Percentiles rank a stretch among this genome's conserved stretches.
Evolutionary conservation across 2,797 vertebrate genomes (phyloP).

Genomic region (Sebastes vulpes): DNA sequence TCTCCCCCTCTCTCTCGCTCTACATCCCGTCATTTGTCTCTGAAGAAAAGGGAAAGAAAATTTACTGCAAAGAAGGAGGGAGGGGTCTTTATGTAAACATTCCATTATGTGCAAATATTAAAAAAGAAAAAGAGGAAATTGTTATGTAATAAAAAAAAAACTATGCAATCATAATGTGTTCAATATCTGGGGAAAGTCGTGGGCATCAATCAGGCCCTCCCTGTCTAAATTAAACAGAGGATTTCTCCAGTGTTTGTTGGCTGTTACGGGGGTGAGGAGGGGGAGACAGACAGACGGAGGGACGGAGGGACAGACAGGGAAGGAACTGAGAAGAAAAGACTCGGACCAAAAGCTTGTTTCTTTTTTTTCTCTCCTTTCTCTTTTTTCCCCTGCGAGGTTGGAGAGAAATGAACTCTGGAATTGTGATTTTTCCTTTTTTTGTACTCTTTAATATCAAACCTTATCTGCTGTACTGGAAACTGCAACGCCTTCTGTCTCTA

Average conservation of each 20-base stretch:
- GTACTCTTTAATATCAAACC: constrained; percentile 88
- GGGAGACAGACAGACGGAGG: neutral
- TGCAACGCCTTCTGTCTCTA: constrained; percentile 86
- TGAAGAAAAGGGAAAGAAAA: constrained; percentile 47
- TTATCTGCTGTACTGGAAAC: constrained; percentile 90
- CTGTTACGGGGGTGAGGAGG: neutral
- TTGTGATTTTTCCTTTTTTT: constrained; percentile 80
- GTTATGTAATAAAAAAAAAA: constrained; percentile 54
- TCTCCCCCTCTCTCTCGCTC: constrained; percentile 2
- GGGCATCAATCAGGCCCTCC: constrained; percentile 27
- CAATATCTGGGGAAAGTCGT: constrained; percentile 38
- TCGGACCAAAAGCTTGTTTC: constrained; percentile 80
- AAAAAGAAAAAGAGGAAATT: constrained; percentile 57
- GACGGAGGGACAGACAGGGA: constrained; percentile 12
- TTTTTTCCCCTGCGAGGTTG: constrained; percentile 49
- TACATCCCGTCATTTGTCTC: constrained; percentile 28
- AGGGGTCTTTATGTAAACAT: constrained; percentile 74
- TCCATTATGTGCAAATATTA: constrained; percentile 78
- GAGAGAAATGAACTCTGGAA: constrained; percentile 78
- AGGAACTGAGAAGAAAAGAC: constrained; percentile 58
- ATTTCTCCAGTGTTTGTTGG: constrained; percentile 41
- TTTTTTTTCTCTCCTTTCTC: neutral
- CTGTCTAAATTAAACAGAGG: constrained; percentile 36
- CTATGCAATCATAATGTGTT: constrained; percentile 85
- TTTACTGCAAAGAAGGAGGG: constrained; percentile 8